phyloP scores from a whole-genome alignment of 1,140 invertebrate genomes.

The Aphelenchoides fujianensis region DNA sequence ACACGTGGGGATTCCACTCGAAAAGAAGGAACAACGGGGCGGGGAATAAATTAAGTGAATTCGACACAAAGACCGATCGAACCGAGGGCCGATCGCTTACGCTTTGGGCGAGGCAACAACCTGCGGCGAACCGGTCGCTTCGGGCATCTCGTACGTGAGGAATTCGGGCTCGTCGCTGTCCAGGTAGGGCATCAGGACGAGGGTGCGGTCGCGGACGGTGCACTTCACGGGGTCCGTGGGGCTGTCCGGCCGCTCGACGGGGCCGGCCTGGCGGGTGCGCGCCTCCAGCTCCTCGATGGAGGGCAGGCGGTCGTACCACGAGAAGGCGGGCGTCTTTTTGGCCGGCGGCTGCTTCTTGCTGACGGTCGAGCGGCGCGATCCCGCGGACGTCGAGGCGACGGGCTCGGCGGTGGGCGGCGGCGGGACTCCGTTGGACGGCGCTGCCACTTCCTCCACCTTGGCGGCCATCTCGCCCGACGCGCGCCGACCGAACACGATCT shows the following conservation, averaged over 20 bases:
- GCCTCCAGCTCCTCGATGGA: conserved; percentile 1
- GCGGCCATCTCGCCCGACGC: background rate
- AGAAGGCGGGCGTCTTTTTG: background rate
- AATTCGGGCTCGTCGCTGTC: background rate
- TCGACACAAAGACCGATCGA: background rate
- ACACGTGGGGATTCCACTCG: too few relatives aligned
- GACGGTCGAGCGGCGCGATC: background rate
- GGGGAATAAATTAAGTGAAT: conserved; percentile 3
- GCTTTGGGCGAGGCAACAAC: background rate
- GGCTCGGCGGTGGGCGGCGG: background rate
- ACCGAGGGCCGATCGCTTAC: too few relatives aligned
- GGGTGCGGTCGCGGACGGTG: background rate
- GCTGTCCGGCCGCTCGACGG: background rate
- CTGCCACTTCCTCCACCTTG: background rate
- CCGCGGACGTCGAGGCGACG: background rate
- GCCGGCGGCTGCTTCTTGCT: background rate
- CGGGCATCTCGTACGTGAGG: background rate
- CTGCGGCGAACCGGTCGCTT: too few relatives aligned
- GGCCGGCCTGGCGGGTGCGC: background rate
- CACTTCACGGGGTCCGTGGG: background rate
- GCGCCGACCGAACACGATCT: background rate
- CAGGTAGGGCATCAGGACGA: conserved; percentile 2
- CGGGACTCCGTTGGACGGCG: too few relatives aligned
- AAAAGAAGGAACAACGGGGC: too few relatives aligned
- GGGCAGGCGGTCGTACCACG: conserved; percentile 8